These are phyloP conservation scores for Ferrisia virgata DNA, from an alignment of 2,888 invertebrate genomes.

Conservation along the genomic window DNA sequence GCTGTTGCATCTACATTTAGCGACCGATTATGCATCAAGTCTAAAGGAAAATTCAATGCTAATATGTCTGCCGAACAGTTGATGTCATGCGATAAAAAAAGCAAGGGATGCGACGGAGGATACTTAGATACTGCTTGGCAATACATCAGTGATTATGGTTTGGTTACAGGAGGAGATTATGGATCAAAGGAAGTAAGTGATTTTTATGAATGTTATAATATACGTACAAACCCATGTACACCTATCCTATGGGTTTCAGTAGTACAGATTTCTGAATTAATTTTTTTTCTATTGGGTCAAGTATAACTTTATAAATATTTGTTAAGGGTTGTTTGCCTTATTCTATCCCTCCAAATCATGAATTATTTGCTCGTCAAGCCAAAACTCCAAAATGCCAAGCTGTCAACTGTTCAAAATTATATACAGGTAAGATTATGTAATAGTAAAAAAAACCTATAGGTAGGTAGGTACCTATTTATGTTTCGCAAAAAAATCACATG, in stretches of 20 bases:
- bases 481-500: too few species aligned
- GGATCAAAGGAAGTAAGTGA: constrained; percentile 43
- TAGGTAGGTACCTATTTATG: neutral
- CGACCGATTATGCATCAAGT: constrained; percentile 46
- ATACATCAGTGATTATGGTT: constrained; percentile 38
- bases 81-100: constrained; percentile 42
- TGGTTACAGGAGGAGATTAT: constrained; percentile 48
- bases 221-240: too few species aligned
- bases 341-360: constrained; percentile 30
- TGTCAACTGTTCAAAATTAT: neutral
- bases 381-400: neutral
- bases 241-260: too few species aligned
- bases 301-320: neutral
- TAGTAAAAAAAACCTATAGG: too few species aligned
- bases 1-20: constrained; percentile 45
- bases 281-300: too few species aligned
- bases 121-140: constrained; percentile 41
- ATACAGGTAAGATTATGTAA: too few species aligned
- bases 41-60: constrained; percentile 20
- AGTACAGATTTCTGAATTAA: too few species aligned
- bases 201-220: too few species aligned
- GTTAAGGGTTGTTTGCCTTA: constrained; percentile 47
- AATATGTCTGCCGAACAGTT: constrained; percentile 45
- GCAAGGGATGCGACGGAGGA: constrained; percentile 47
- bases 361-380: neutral